Conservation (phyloP, 2,113 vertebrate species). For the Phyllostomus hastatus region DNA sequence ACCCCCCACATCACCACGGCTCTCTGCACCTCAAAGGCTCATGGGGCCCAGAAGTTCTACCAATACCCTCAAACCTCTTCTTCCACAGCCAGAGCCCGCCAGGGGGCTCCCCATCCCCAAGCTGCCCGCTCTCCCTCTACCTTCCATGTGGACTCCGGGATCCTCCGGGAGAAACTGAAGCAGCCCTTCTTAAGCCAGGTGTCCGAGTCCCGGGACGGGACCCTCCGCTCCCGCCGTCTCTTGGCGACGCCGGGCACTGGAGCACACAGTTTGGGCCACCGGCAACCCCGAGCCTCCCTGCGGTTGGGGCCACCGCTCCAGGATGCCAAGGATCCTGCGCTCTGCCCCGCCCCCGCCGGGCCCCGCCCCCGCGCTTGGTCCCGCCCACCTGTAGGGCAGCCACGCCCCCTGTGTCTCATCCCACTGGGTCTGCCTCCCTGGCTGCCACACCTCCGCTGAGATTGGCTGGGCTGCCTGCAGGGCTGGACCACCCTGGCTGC, state of each 20-base stretch:
- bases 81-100: background rate
- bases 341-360: background rate
- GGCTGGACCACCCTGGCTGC: background rate
- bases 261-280: background rate
- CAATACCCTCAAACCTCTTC: background rate
- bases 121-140: background rate
- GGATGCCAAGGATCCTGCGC: accelerated
- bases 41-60: background rate
- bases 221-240: background rate
- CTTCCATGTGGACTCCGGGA: background rate
- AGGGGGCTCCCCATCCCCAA: background rate
- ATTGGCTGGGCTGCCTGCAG: background rate
- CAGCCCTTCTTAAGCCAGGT: background rate
- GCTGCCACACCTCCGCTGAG: accelerated
- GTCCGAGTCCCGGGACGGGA: background rate
- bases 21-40: background rate
- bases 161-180: background rate
- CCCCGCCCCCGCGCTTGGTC: background rate
- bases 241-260: background rate
- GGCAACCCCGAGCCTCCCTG: background rate
- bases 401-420: background rate
- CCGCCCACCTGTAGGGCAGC: background rate
- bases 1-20: background rate
- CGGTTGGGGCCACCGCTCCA: accelerated
- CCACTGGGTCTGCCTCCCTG: accelerated